Evolutionary conservation across 2,888 invertebrate species (phyloP).

Genomic region (Eudasyphora cyanicolor): DNA sequence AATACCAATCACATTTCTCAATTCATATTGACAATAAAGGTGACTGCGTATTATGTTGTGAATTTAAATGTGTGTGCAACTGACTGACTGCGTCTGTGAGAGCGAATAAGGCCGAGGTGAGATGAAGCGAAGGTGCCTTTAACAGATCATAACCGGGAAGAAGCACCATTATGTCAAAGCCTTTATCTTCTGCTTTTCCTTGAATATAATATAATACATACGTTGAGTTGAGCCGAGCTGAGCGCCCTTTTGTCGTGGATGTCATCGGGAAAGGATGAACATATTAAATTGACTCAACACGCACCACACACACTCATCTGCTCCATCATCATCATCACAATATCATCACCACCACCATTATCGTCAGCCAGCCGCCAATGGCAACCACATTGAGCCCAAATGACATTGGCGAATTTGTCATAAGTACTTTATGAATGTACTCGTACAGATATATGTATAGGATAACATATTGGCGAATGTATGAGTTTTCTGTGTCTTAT

Average conservation of each 20-base stretch:
- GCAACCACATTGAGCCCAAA: constrained; percentile 42
- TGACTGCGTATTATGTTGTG: constrained; percentile 21
- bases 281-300: constrained; percentile 52
- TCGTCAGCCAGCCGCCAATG: constrained; percentile 54
- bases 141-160: constrained; percentile 50
- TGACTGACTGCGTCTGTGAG: neutral
- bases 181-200: neutral
- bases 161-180: constrained; percentile 14
- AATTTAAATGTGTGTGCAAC: neutral
- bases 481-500: constrained; percentile 19
- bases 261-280: constrained; percentile 40
- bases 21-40: constrained; percentile 33
- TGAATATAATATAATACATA: neutral
- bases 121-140: constrained; percentile 33
- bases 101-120: neutral
- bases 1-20: constrained; percentile 21
- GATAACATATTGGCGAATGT: too few species aligned
- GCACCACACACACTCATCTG: constrained; percentile 39
- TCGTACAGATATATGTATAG: too few species aligned
- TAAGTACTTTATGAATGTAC: constrained; percentile 51
- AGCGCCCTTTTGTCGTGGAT: constrained; percentile 5
- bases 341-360: neutral
- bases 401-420: constrained; percentile 57
- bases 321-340: neutral
- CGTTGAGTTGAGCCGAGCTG: neutral